Percentiles rank a stretch among this genome's conserved stretches.
phyloP scores from a whole-genome alignment of 2,888 invertebrate genomes.

The Calliopum simillimum region DNA sequence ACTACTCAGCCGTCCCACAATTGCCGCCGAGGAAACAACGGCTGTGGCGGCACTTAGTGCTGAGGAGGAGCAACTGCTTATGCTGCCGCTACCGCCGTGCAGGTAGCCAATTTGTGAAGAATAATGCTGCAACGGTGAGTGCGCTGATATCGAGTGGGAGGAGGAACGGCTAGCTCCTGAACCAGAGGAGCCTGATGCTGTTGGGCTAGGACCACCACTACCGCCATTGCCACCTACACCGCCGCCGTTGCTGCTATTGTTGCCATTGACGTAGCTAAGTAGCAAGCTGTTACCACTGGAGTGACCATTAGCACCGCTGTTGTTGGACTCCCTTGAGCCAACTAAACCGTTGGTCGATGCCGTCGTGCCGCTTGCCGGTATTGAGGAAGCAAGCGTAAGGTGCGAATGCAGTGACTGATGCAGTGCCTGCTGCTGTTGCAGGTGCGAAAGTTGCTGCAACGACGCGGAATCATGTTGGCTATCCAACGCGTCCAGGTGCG shows the following conservation, averaged over 20 bases:
- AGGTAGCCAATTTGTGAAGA: constrained; percentile 37
- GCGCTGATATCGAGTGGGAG: constrained; percentile 60
- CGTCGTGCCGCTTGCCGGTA: constrained; percentile 21
- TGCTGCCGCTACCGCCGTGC: constrained; percentile 34
- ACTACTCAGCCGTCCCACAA: constrained; percentile 47
- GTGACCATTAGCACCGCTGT: constrained; percentile 3
- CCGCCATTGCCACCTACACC: constrained; percentile 5
- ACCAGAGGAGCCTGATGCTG: constrained; percentile 54
- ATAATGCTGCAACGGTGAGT: constrained; percentile 57
- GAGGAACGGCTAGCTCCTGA: constrained; percentile 58
- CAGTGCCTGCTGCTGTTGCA: constrained; percentile 37
- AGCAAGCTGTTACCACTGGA: constrained; percentile 35
- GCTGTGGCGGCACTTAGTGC: constrained; percentile 49
- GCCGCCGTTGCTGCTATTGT: constrained; percentile 47
- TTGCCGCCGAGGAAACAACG: constrained; percentile 49
- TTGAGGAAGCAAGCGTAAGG: constrained; percentile 25
- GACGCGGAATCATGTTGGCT: constrained; percentile 11
- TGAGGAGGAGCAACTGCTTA: constrained; percentile 32
- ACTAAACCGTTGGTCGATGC: constrained; percentile 33
- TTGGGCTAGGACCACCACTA: constrained; percentile 61
- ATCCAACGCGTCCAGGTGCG: constrained; percentile 25
- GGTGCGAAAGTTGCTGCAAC: constrained; percentile 34
- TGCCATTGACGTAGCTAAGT: constrained; percentile 46
- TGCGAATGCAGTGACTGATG: constrained; percentile 35
- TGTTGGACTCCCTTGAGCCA: background rate